Percentiles rank a stretch among this genome's conserved stretches.
phyloP scores from a whole-genome alignment of 2,888 invertebrate species.

The Prostheceraeus crozeri region DNA sequence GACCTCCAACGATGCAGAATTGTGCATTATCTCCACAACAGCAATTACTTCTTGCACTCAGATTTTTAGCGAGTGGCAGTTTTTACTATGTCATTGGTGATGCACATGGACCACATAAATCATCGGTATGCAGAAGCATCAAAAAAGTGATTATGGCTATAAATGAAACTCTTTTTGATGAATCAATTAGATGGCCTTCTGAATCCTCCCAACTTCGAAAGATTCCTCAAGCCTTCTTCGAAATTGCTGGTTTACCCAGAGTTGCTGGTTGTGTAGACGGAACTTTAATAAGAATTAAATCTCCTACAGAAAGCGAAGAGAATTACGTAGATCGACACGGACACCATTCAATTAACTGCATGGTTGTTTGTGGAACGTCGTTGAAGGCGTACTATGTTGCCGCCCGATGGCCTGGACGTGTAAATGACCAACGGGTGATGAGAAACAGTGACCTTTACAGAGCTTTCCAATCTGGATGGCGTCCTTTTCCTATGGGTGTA shows the following conservation, averaged over 20 bases:
- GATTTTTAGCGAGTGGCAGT: constrained; percentile 16
- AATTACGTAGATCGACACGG: constrained; percentile 28
- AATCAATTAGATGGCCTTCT: not conserved
- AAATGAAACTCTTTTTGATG: constrained; percentile 12
- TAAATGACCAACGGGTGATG: constrained; percentile 29
- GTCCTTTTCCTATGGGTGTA: constrained; percentile 26
- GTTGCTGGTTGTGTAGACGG: constrained; percentile 25
- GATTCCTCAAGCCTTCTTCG: constrained; percentile 28
- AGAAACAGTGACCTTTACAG: constrained; percentile 6
- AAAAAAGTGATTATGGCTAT: constrained; percentile 3
- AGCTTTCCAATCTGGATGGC: constrained; percentile 26
- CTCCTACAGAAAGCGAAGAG: constrained; percentile 25
- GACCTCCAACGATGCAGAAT: not conserved
- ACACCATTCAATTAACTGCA: constrained; percentile 26
- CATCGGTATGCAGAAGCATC: constrained; percentile 13
- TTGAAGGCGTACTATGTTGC: constrained; percentile 19
- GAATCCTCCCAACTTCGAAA: not conserved
- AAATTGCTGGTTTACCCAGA: constrained; percentile 19
- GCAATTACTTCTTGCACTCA: not conserved
- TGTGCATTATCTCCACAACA: constrained; percentile 2
- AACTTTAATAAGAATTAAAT: constrained; percentile 20
- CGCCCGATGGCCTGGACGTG: constrained; percentile 17
- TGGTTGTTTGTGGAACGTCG: constrained; percentile 16
- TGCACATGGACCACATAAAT: constrained; percentile 1
- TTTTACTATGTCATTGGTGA: constrained; percentile 21